Evolutionary conservation across 2,888 invertebrate species (phyloP).

Genomic region (Blastobasis lacticolella): DNA sequence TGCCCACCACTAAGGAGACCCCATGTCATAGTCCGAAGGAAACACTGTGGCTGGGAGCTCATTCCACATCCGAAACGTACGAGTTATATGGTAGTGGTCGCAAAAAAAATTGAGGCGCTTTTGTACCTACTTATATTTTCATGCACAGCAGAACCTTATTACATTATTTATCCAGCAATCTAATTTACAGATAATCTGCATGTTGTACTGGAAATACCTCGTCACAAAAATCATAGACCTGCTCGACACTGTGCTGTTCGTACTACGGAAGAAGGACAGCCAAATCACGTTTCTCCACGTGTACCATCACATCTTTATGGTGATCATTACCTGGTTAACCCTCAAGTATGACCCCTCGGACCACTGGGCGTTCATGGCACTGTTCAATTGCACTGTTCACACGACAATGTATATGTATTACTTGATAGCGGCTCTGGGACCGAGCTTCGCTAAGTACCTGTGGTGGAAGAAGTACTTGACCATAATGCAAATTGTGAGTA

Average conservation of each 20-base stretch:
- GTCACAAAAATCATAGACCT: constrained; percentile 81
- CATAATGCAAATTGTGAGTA: constrained; percentile 78
- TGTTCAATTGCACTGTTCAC: constrained; percentile 80
- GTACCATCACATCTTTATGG: constrained; percentile 85
- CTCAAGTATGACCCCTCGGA: constrained; percentile 82
- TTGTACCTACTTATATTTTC: too few relatives aligned
- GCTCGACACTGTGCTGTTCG: constrained; percentile 85
- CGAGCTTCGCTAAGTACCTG: constrained; percentile 78
- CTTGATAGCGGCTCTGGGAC: constrained; percentile 80
- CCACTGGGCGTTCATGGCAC: constrained; percentile 79
- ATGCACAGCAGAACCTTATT: too few relatives aligned
- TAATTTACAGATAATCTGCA: constrained; percentile 22
- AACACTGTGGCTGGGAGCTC: too few relatives aligned
- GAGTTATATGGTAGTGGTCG: too few relatives aligned
- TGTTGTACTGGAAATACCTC: constrained; percentile 77
- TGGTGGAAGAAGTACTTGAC: constrained; percentile 90
- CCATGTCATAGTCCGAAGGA: too few relatives aligned
- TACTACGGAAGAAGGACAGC: constrained; percentile 80
- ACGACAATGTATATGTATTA: constrained; percentile 85
- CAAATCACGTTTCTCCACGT: constrained; percentile 90
- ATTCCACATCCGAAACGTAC: too few relatives aligned
- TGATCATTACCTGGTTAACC: constrained; percentile 80
- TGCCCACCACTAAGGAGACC: too few relatives aligned
- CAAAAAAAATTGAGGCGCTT: too few relatives aligned
- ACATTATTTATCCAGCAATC: too few relatives aligned